Conservation (phyloP, 2,888 invertebrate species). For the Acrobeloides nanus region DNA sequence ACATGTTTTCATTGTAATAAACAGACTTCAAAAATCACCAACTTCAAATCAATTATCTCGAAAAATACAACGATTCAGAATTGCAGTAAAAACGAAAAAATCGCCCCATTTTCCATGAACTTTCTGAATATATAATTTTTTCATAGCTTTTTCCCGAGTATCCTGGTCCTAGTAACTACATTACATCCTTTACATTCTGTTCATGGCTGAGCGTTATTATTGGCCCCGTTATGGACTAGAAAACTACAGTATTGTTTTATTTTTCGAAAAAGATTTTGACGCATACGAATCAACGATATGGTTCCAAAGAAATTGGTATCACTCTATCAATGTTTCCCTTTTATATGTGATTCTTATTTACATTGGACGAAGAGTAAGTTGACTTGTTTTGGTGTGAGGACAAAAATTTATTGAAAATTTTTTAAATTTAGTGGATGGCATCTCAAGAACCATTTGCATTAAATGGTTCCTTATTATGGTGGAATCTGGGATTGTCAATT, state of each 20-base stretch:
- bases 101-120: too few species aligned
- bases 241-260: constrained; percentile 86
- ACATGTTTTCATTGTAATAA: too few species aligned
- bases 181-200: too few species aligned
- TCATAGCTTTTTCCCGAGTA: too few species aligned
- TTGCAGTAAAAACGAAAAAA: too few species aligned
- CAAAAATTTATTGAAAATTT: too few species aligned
- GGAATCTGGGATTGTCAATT: constrained; percentile 83
- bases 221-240: constrained; percentile 46
- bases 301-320: constrained; percentile 82
- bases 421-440: constrained; percentile 66
- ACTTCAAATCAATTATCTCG: too few species aligned
- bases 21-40: too few species aligned
- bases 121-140: too few species aligned
- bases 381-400: too few species aligned
- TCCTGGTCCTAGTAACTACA: too few species aligned
- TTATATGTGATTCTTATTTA: constrained; percentile 88
- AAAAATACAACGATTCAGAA: too few species aligned
- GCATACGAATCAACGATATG: constrained; percentile 70
- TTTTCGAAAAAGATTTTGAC: constrained; percentile 87
- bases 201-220: constrained; percentile 49
- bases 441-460: constrained; percentile 80
- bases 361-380: constrained; percentile 72
- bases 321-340: constrained; percentile 61
- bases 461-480: constrained; percentile 74